Percentiles rank a stretch among this genome's conserved stretches.
phyloP scores from a whole-genome alignment of 1,140 invertebrate species.

The Drosophila arawakana region DNA sequence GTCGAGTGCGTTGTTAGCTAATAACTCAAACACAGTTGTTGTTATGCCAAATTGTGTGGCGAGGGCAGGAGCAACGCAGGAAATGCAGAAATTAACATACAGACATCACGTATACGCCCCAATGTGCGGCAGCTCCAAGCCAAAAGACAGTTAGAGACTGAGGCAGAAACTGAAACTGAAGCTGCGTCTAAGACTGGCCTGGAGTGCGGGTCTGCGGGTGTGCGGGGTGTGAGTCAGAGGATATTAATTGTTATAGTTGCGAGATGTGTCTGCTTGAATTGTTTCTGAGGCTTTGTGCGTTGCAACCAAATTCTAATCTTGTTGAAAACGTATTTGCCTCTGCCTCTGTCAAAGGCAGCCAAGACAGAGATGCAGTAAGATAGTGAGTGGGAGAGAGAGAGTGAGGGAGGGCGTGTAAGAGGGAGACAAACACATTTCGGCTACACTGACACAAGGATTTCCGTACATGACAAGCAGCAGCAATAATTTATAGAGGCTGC shows the following conservation, averaged over 20 bases:
- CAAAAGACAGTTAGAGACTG: slow-evolving; percentile 7
- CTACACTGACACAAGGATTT: slow-evolving; percentile 82
- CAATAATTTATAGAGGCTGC: slow-evolving; percentile 81
- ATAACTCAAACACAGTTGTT: slow-evolving; percentile 65
- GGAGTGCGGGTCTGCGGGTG: neutral
- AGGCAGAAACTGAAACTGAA: neutral
- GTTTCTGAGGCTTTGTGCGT: slow-evolving; percentile 79
- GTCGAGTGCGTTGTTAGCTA: slow-evolving; percentile 36
- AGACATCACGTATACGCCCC: slow-evolving; percentile 75
- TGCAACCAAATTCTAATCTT: slow-evolving; percentile 79
- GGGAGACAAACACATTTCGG: slow-evolving; percentile 54
- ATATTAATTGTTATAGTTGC: slow-evolving; percentile 83
- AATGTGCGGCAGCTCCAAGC: slow-evolving; percentile 51
- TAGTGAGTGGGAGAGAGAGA: slow-evolving; percentile 4
- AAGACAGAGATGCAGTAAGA: neutral
- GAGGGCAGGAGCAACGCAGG: neutral
- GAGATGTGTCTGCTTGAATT: slow-evolving; percentile 82
- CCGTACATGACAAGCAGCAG: slow-evolving; percentile 82
- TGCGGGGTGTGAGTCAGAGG: slow-evolving; percentile 30
- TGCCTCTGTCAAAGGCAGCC: slow-evolving; percentile 66
- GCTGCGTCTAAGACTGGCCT: neutral
- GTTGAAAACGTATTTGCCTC: slow-evolving; percentile 74
- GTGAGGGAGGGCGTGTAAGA: neutral
- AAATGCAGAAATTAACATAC: slow-evolving; percentile 66
- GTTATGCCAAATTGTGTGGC: slow-evolving; percentile 9